Evolutionary conservation across 2,113 vertebrate species (phyloP).

Genomic region (Panthera tigris): DNA sequence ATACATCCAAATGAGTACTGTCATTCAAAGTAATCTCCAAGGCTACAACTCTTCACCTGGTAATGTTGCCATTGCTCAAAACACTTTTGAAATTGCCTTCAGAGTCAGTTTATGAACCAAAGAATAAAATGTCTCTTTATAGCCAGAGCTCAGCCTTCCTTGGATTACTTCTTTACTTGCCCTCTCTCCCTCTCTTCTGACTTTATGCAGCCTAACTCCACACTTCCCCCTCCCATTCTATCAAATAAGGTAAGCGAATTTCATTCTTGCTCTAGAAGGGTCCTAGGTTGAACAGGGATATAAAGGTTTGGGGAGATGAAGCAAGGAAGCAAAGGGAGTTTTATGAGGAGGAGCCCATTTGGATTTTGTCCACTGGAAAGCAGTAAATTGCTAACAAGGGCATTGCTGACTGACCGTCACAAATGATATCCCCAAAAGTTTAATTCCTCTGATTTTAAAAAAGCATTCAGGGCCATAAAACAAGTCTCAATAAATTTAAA

Average conservation of each 20-base stretch:
- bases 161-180: constrained; percentile 19
- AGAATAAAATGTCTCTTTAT: constrained; percentile 46
- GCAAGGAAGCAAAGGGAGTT: neutral
- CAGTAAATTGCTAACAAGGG: neutral
- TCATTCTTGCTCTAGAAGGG: neutral
- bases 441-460: neutral
- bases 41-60: constrained; percentile 22
- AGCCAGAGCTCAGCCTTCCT: constrained; percentile 18
- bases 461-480: neutral
- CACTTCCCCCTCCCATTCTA: neutral
- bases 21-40: constrained; percentile 51
- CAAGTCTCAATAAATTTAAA: constrained; percentile 20
- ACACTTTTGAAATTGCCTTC: constrained; percentile 56
- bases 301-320: neutral
- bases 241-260: neutral
- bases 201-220: constrained; percentile 36
- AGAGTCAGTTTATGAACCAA: constrained; percentile 52
- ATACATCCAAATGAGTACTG: constrained; percentile 35
- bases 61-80: constrained; percentile 35
- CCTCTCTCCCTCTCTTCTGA: neutral
- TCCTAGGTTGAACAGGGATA: neutral
- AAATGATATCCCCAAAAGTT: neutral
- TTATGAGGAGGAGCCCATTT: neutral
- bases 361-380: neutral
- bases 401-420: neutral